A percentile compares a stretch with the other conserved stretches of the same genome.
These are phyloP conservation scores for Ceryle rudis DNA, from an alignment of 2,797 vertebrate species.

Conservation along the genomic window DNA sequence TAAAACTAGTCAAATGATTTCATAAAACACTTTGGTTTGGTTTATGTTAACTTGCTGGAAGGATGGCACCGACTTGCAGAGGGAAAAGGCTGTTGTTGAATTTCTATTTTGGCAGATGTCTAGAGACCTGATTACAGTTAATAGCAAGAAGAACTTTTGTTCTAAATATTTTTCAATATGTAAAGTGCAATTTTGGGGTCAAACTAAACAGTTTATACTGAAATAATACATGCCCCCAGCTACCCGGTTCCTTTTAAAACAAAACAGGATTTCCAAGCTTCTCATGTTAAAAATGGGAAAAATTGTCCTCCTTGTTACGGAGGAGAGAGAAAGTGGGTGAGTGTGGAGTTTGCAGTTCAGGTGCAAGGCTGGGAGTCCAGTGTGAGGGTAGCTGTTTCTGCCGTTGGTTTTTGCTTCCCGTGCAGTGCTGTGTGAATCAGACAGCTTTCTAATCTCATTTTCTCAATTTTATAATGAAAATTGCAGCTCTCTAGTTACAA, in stretches of 20 bases:
- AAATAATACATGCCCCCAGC: not conserved
- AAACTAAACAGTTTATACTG: conserved; percentile 19
- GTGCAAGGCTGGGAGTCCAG: not conserved
- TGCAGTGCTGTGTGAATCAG: not conserved
- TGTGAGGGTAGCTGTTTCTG: not conserved
- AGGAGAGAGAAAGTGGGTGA: not conserved
- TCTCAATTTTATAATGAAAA: not conserved
- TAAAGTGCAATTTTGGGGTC: not conserved
- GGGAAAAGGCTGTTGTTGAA: not conserved
- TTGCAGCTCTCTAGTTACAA: not conserved
- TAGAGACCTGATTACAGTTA: not conserved
- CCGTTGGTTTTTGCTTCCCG: not conserved
- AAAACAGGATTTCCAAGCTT: not conserved
- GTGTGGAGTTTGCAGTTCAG: not conserved
- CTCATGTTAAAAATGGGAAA: not conserved
- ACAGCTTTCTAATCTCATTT: not conserved
- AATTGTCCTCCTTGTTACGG: not conserved
- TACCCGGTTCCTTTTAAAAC: not conserved
- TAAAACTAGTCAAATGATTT: not conserved
- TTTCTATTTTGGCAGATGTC: not conserved
- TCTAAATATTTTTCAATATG: conserved; percentile 5
- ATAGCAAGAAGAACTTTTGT: not conserved
- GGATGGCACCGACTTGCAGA: not conserved
- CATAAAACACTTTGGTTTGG: not conserved
- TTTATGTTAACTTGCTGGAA: not conserved